Conservation (phyloP, 2,113 vertebrate genomes). For the Nansenia antarctica region DNA sequence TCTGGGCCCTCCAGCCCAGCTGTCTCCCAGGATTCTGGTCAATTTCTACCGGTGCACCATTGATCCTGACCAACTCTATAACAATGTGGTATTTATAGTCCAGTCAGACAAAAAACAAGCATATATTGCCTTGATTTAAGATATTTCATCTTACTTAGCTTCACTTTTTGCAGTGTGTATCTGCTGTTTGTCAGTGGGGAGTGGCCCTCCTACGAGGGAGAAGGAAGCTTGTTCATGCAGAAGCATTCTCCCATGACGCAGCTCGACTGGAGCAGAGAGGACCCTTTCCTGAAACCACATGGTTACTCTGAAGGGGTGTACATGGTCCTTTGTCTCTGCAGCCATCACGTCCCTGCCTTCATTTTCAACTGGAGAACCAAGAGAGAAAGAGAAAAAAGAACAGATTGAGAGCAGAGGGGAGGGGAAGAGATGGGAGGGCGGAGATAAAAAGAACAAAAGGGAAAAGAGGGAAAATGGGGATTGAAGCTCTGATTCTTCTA, state of each 20-base stretch:
- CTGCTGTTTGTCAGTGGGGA: background rate
- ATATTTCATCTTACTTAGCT: too few species aligned
- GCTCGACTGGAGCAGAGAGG: constrained; percentile 25
- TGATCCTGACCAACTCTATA: too few species aligned
- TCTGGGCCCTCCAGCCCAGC: too few species aligned
- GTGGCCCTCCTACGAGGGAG: background rate
- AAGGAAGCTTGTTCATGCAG: constrained; percentile 25
- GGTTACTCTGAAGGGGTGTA: constrained; percentile 7
- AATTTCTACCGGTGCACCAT: too few species aligned
- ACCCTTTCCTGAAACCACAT: constrained; percentile 38
- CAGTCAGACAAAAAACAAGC: too few species aligned
- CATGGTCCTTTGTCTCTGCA: background rate
- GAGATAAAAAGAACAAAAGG: background rate
- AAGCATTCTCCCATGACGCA: constrained; percentile 43
- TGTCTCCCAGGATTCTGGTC: too few species aligned
- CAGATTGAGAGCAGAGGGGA: too few species aligned
- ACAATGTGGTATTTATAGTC: background rate
- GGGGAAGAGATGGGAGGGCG: background rate
- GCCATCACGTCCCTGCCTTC: background rate
- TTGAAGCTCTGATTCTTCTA: constrained; percentile 6
- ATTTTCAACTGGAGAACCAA: constrained; percentile 45
- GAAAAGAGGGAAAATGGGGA: constrained; percentile 2
- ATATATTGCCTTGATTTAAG: too few species aligned
- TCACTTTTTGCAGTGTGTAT: too few species aligned
- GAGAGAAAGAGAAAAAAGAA: background rate